Conservation (phyloP, 2,797 vertebrate genomes). For the Channa striata region DNA sequence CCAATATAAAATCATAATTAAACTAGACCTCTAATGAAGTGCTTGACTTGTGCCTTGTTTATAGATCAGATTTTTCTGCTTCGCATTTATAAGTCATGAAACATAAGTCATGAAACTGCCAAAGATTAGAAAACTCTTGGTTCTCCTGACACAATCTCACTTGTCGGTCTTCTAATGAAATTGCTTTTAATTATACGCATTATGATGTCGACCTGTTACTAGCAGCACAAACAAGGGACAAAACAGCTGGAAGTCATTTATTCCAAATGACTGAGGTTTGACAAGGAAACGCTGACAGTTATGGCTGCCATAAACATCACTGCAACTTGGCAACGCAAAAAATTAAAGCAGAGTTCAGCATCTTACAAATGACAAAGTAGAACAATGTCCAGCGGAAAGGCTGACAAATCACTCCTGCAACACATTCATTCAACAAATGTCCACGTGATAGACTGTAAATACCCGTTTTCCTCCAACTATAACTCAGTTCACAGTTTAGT, state of each 20-base stretch:
- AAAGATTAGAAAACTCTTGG: no score
- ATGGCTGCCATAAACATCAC: constrained; percentile 25
- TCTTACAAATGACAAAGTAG: background rate
- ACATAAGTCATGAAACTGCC: no score
- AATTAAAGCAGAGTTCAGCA: constrained; percentile 5
- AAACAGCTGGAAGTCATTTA: constrained; percentile 42
- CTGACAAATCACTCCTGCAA: background rate
- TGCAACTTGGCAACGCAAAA: constrained; percentile 30
- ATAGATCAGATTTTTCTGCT: no score
- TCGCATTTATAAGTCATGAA: no score
- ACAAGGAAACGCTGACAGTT: constrained; percentile 24
- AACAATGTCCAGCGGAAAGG: constrained; percentile 1
- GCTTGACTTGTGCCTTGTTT: no score
- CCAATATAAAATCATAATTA: no score
- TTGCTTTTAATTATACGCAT: background rate
- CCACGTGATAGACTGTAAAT: no score
- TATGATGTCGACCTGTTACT: constrained; percentile 29
- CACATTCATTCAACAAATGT: no score
- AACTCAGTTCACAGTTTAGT: no score
- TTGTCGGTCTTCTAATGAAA: background rate
- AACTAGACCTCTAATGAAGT: no score
- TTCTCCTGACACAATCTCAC: background rate
- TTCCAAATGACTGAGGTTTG: constrained; percentile 25
- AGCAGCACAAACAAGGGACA: constrained; percentile 29
- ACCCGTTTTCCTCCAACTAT: no score